Conservation (phyloP, 1,140 invertebrate species). For the Helicoverpa armigera region DNA sequence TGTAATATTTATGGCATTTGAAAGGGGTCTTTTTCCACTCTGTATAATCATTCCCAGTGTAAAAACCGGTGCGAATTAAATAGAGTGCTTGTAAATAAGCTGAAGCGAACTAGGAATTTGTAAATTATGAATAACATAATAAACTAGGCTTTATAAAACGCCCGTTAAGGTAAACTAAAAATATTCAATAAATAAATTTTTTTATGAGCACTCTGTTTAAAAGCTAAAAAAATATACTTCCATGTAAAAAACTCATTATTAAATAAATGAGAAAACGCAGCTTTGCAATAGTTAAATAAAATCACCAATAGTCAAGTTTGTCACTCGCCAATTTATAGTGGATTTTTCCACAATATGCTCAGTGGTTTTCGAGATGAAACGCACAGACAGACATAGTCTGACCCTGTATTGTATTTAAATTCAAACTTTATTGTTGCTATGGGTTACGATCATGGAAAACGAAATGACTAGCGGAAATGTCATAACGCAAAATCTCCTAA, state of each 20-base stretch:
- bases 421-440: no score
- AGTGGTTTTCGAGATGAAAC: slow-evolving; percentile 20
- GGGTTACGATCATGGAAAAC: no score
- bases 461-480: no score
- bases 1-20: not conserved
- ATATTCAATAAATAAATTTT: not conserved
- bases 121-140: not conserved
- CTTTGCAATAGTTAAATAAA: slow-evolving; percentile 29
- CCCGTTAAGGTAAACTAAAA: not conserved
- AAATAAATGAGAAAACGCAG: not conserved
- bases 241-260: not conserved
- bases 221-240: not conserved
- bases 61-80: not conserved
- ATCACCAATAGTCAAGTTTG: not conserved
- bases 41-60: not conserved
- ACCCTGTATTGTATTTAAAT: not conserved
- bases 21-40: not conserved
- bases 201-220: slow-evolving; percentile 3
- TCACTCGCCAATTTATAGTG: not conserved
- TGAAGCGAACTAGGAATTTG: not conserved
- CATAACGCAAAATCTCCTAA: no score
- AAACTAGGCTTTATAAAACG: not conserved
- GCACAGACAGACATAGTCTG: slow-evolving; percentile 16
- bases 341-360: slow-evolving; percentile 16
- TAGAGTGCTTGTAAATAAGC: not conserved